phyloP scores from a whole-genome alignment of 2,888 invertebrate genomes.

The Cataglyphis altisquamis region DNA sequence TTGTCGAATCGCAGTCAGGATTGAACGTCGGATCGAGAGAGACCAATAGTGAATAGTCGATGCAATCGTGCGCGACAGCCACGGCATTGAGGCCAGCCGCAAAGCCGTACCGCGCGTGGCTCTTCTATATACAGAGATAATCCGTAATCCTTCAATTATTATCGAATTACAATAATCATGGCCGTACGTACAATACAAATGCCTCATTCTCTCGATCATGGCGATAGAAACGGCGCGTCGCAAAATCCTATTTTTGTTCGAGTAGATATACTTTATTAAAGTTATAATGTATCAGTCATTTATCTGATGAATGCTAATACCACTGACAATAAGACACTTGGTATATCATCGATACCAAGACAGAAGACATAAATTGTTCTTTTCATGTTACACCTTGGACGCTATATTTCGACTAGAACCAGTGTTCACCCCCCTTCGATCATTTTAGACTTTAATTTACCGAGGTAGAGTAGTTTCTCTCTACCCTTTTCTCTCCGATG shows the following conservation, averaged over 20 bases:
- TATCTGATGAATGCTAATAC: background rate
- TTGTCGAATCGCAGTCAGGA: conserved; percentile 54
- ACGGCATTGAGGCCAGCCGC: conserved; percentile 68
- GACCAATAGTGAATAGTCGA: conserved; percentile 68
- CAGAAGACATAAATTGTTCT: conserved; percentile 15
- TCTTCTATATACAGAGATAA: conserved; percentile 69
- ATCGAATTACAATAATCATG: conserved; percentile 81
- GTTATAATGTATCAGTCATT: background rate
- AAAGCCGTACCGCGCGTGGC: conserved; percentile 73
- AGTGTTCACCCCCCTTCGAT: background rate
- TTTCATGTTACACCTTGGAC: background rate
- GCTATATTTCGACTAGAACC: conserved; percentile 7
- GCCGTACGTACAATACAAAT: conserved; percentile 10
- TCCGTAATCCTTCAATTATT: conserved; percentile 82
- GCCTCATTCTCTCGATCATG: background rate
- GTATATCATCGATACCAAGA: background rate
- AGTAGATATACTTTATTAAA: background rate
- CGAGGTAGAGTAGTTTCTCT: background rate
- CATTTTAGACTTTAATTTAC: conserved; percentile 43
- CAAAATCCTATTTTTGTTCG: background rate
- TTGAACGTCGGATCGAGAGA: conserved; percentile 66
- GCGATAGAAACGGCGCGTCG: background rate
- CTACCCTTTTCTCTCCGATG: background rate
- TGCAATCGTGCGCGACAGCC: conserved; percentile 61
- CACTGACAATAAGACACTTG: background rate